Conservation (phyloP, 2,113 vertebrate genomes). For the Grus americana region DNA sequence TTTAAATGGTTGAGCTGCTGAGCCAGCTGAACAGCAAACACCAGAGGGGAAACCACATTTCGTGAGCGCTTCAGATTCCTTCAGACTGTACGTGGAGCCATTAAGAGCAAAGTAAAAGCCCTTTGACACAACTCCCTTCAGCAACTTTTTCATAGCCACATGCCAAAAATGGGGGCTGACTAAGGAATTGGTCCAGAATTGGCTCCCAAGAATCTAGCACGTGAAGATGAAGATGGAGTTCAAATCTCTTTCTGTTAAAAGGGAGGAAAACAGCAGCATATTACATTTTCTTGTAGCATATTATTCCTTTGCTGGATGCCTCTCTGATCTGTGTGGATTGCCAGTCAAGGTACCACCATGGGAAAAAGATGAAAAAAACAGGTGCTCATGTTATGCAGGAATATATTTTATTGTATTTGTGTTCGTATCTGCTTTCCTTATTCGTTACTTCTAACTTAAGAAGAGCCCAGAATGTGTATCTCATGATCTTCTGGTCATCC, state of each 20-base stretch:
- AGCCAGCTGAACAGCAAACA: slow-evolving; percentile 69
- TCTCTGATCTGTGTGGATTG: neutral
- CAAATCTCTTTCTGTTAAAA: neutral
- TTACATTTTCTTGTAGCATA: neutral
- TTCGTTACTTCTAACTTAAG: neutral
- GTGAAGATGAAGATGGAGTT: neutral
- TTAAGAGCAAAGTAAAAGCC: slow-evolving; percentile 28
- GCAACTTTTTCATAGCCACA: slow-evolving; percentile 6
- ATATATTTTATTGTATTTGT: neutral
- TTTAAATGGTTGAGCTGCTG: slow-evolving; percentile 58
- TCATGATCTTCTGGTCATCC: neutral
- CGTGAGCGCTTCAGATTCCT: slow-evolving; percentile 48
- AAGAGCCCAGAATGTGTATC: neutral
- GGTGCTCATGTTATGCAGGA: neutral
- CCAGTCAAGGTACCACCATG: neutral
- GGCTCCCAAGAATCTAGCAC: neutral
- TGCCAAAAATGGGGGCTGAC: slow-evolving; percentile 7
- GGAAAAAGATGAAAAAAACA: neutral
- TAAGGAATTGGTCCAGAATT: neutral
- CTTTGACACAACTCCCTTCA: slow-evolving; percentile 18
- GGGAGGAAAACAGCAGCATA: neutral
- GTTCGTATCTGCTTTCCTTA: neutral
- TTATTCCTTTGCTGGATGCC: neutral
- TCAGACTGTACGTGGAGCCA: slow-evolving; percentile 8
- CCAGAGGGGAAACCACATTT: slow-evolving; percentile 64